Conservation (phyloP, 2,797 vertebrate species). For the Hapalemur alaotrensis region DNA sequence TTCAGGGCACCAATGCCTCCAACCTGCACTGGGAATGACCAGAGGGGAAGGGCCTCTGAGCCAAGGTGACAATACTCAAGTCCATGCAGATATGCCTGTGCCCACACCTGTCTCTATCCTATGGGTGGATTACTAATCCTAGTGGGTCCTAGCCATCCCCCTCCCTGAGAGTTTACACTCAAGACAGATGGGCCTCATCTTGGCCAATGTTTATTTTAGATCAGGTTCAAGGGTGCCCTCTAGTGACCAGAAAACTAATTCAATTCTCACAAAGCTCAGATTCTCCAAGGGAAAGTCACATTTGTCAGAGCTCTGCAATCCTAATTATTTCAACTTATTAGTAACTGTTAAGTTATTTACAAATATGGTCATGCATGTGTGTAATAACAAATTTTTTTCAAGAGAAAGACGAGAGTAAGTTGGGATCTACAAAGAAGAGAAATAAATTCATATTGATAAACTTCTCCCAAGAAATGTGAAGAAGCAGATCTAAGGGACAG, state of each 20-base stretch:
- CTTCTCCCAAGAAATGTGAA: not conserved
- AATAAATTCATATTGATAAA: not conserved
- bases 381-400: not conserved
- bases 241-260: not conserved
- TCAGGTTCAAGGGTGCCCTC: not conserved
- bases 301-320: not conserved
- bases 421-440: not conserved
- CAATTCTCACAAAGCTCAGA: not conserved
- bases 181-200: not conserved
- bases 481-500: not conserved
- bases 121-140: not conserved
- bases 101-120: not conserved
- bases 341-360: not conserved
- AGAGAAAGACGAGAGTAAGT: not conserved
- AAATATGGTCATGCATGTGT: not conserved
- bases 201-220: not conserved
- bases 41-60: not conserved
- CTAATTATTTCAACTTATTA: not conserved
- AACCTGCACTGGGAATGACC: not conserved
- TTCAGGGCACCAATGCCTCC: not conserved
- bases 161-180: not conserved
- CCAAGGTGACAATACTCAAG: not conserved
- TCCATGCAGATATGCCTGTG: not conserved
- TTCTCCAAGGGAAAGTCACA: not conserved
- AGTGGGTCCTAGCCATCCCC: not conserved